phyloP scores from a whole-genome alignment of 2,888 invertebrate species.

The Vannuccia rotundouncinata region DNA sequence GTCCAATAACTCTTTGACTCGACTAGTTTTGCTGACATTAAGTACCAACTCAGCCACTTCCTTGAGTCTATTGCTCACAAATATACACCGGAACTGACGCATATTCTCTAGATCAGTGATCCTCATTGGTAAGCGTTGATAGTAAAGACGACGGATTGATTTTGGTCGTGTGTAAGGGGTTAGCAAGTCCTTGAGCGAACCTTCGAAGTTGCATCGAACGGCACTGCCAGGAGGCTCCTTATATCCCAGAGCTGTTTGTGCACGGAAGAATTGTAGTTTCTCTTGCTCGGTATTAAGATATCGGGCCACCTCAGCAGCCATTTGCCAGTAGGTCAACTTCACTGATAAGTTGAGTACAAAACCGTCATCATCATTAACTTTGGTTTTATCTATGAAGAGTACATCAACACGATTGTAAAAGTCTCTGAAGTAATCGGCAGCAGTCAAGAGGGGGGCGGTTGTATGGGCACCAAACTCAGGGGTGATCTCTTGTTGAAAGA shows the following conservation, averaged over 20 bases:
- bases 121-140: constrained; percentile 31
- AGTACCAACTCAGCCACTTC: constrained; percentile 4
- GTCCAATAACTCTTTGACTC: constrained; percentile 19
- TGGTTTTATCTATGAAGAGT: constrained; percentile 36
- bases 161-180: neutral
- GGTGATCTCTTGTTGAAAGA: constrained; percentile 36
- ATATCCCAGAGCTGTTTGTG: constrained; percentile 21
- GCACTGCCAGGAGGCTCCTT: constrained; percentile 3
- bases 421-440: constrained; percentile 37
- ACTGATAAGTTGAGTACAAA: constrained; percentile 33
- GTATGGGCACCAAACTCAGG: constrained; percentile 3
- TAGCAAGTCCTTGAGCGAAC: constrained; percentile 35
- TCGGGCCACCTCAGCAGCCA: constrained; percentile 36
- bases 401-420: constrained; percentile 35
- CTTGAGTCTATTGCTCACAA: constrained; percentile 23
- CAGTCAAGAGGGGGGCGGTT: neutral
- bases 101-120: constrained; percentile 37
- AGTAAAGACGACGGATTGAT: constrained; percentile 32
- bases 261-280: constrained; percentile 37
- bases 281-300: constrained; percentile 38
- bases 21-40: neutral
- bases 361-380: constrained; percentile 2
- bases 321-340: constrained; percentile 30
- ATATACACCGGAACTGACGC: constrained; percentile 37
- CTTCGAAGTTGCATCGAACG: constrained; percentile 35